Conservation (phyloP, 2,113 vertebrate species). For the Stegostoma tigrinum region DNA sequence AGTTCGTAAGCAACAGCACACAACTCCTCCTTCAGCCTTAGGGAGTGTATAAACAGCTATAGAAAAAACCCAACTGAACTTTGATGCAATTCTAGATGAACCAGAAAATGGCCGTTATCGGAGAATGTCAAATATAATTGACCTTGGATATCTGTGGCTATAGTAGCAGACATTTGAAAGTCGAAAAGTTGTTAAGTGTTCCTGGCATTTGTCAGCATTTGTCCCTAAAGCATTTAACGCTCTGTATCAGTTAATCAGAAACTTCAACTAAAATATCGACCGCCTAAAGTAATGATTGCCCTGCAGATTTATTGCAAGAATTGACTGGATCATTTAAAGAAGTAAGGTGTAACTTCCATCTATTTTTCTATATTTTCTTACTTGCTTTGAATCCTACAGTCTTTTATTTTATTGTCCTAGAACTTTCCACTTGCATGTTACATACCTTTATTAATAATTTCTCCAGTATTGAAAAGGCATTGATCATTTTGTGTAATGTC, state of each 20-base stretch:
- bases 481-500: neutral
- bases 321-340: neutral
- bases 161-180: neutral
- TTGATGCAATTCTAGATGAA: conserved; percentile 8
- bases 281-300: neutral
- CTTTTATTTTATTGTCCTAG: neutral
- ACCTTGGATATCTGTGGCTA: neutral
- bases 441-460: neutral
- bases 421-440: neutral
- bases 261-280: neutral
- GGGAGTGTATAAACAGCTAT: conserved; percentile 23
- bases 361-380: neutral
- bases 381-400: neutral
- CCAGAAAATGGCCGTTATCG: conserved; percentile 13
- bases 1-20: conserved; percentile 13
- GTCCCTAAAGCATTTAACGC: neutral
- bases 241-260: neutral
- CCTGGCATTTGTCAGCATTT: conserved; percentile 20
- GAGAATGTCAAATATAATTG: neutral
- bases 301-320: neutral
- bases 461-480: neutral
- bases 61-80: conserved; percentile 6
- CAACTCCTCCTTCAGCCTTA: neutral
- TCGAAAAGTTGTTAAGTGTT: neutral
- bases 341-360: too few relatives aligned